phyloP scores from a whole-genome alignment of 2,888 invertebrate species.

The Parnassius apollo region DNA sequence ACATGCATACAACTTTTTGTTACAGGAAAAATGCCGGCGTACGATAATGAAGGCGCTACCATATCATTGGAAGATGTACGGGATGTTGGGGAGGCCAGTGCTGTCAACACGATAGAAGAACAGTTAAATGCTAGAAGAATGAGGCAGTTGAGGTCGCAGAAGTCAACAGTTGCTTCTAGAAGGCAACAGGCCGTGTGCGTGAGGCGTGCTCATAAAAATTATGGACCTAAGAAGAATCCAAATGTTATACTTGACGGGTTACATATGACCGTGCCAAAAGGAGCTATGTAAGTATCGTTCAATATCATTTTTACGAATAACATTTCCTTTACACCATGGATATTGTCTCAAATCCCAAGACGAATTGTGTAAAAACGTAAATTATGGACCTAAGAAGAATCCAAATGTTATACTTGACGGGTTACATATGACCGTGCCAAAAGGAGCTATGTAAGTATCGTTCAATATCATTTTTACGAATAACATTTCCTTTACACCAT shows the following conservation, averaged over 20 bases:
- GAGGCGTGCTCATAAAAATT: conserved; percentile 90
- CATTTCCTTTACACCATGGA: too few relatives aligned
- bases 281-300: conserved; percentile 86
- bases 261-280: conserved; percentile 95
- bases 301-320: background rate
- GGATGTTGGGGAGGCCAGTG: conserved; percentile 46
- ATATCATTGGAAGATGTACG: conserved; percentile 74
- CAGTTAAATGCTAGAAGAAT: conserved; percentile 55
- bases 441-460: conserved; percentile 90
- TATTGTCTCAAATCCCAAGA: too few relatives aligned
- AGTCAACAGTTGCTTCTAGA: conserved; percentile 86
- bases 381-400: conserved; percentile 89
- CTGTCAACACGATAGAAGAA: conserved; percentile 59
- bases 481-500: too few relatives aligned
- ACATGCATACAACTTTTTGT: conserved; percentile 23
- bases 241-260: conserved; percentile 92
- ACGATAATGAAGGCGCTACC: conserved; percentile 74
- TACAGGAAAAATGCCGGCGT: conserved; percentile 69
- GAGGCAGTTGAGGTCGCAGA: conserved; percentile 79
- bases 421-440: conserved; percentile 95
- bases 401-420: conserved; percentile 92
- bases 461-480: background rate
- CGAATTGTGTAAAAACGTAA: too few relatives aligned
- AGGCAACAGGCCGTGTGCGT: conserved; percentile 92
- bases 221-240: conserved; percentile 89